Evolutionary conservation across 2,113 vertebrate species (phyloP).

Genomic region (Alces alces): DNA sequence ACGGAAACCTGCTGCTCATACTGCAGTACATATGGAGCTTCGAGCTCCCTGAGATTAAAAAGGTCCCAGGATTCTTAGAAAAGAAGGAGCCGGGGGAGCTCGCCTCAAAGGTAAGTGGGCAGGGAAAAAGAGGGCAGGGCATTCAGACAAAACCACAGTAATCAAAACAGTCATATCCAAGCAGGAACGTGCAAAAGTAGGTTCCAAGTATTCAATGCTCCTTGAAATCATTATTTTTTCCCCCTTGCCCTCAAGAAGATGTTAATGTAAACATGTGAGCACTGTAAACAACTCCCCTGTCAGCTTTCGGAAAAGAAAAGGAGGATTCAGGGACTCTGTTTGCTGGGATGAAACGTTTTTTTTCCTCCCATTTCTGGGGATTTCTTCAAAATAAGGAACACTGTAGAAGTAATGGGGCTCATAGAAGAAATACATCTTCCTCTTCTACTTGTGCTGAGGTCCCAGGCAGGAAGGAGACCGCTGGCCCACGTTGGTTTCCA

Average conservation of each 20-base stretch:
- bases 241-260: neutral
- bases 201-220: neutral
- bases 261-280: neutral
- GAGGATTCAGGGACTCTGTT: neutral
- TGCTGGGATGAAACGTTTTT: neutral
- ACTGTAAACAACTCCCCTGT: neutral
- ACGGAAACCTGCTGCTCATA: slow-evolving; percentile 91
- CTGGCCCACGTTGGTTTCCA: neutral
- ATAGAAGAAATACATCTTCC: neutral
- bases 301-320: neutral
- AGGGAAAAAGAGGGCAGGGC: neutral
- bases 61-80: slow-evolving; percentile 86
- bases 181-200: neutral
- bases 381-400: neutral
- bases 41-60: slow-evolving; percentile 81
- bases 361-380: neutral
- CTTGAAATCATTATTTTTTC: neutral
- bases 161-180: neutral
- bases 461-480: neutral
- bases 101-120: slow-evolving; percentile 88
- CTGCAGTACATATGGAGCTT: slow-evolving; percentile 98
- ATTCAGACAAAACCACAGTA: neutral
- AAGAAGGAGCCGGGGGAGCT: slow-evolving; percentile 87
- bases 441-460: neutral
- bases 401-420: neutral